These are phyloP conservation scores for Thaumatotibia leucotreta DNA, from an alignment of 1,140 invertebrate genomes.

Conservation along the genomic window DNA sequence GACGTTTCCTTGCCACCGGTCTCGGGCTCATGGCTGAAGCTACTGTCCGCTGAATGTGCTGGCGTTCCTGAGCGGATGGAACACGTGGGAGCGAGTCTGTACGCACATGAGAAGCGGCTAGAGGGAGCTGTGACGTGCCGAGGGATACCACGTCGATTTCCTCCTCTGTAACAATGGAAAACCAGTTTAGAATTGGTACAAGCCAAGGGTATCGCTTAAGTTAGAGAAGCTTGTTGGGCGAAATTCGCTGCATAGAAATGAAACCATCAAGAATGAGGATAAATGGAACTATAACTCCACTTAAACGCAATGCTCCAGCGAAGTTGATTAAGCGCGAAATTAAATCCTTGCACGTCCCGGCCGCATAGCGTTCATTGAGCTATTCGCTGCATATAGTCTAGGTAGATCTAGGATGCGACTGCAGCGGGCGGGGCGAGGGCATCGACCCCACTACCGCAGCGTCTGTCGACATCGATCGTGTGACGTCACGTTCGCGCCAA, in stretches of 20 bases:
- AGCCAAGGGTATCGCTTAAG: neutral
- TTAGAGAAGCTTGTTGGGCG: neutral
- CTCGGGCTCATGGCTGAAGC: conserved; percentile 67
- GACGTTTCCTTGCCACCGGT: conserved; percentile 56
- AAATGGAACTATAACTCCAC: neutral
- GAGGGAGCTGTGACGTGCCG: conserved; percentile 74
- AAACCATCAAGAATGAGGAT: neutral
- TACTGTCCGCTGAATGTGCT: conserved; percentile 79
- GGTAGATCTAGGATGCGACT: conserved; percentile 57
- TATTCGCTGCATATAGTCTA: conserved; percentile 51
- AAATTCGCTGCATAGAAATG: neutral
- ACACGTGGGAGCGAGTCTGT: conserved; percentile 78
- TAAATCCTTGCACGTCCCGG: conserved; percentile 43
- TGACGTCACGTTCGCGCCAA: conserved; percentile 76
- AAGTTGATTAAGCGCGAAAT: conserved; percentile 27
- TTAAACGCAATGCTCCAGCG: neutral
- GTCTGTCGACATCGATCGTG: conserved; percentile 73
- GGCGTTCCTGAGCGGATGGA: conserved; percentile 79
- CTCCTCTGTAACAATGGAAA: conserved; percentile 82
- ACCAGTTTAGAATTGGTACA: conserved; percentile 20
- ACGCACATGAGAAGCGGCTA: conserved; percentile 46
- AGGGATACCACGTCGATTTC: conserved; percentile 89
- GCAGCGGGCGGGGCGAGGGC: conserved; percentile 62
- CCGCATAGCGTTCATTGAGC: conserved; percentile 55
- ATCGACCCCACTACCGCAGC: conserved; percentile 74